These are phyloP conservation scores for Heteromurus nitidus DNA, from an alignment of 2,888 invertebrate species.

Conservation along the genomic window DNA sequence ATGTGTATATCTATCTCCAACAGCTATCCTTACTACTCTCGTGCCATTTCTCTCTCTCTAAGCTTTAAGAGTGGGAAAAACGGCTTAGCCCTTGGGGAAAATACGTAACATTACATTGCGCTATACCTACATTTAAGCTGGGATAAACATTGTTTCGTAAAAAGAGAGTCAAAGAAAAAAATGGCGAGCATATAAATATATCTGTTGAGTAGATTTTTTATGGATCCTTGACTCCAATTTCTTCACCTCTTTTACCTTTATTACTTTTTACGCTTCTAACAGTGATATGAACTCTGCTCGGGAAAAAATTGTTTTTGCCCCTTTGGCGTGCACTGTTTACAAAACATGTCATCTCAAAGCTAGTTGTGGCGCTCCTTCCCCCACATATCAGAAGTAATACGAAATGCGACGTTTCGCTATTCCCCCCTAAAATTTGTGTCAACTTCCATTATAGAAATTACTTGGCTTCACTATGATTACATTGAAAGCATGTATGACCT, in stretches of 20 bases:
- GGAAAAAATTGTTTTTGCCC: too few relatives aligned
- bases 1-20: neutral
- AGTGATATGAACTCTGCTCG: neutral
- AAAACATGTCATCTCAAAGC: too few relatives aligned
- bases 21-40: neutral
- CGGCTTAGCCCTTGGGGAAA: neutral
- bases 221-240: conserved; percentile 21
- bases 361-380: too few relatives aligned
- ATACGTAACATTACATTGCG: neutral
- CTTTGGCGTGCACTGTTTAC: too few relatives aligned
- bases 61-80: neutral
- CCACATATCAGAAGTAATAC: neutral
- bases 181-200: too few relatives aligned
- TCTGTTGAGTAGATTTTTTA: conserved; percentile 9
- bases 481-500: conserved; percentile 6
- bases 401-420: neutral
- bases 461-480: conserved; percentile 5
- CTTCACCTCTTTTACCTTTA: conserved; percentile 21
- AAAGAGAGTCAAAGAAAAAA: conserved; percentile 1
- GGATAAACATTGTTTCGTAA: neutral
- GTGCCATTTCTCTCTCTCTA: neutral
- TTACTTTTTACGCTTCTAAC: neutral
- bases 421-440: conserved; percentile 9
- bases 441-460: conserved; percentile 14
- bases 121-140: neutral